Percentiles rank a stretch among this genome's conserved stretches.
These are phyloP conservation scores for Chauna torquata DNA, from an alignment of 2,113 vertebrate genomes.

Conservation along the genomic window DNA sequence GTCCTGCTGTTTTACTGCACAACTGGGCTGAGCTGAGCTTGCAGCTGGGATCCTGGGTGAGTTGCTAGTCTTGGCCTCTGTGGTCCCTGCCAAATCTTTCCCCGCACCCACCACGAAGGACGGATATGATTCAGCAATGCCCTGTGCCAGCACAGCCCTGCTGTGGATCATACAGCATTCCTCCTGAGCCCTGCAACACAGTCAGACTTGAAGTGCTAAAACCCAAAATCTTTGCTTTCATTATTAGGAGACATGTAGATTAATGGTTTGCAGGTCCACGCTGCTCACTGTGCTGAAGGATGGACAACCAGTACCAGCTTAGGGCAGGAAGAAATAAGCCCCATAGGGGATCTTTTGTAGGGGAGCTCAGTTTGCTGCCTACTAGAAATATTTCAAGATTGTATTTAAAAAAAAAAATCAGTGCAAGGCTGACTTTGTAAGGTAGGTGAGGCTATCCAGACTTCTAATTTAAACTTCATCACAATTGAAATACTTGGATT, in stretches of 20 bases:
- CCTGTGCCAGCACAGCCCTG: neutral
- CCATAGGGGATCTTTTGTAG: neutral
- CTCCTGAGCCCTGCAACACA: neutral
- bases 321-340: neutral
- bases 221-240: neutral
- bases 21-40: neutral
- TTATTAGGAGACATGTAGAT: neutral
- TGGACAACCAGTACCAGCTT: neutral
- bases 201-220: neutral
- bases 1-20: neutral
- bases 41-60: constrained; percentile 3
- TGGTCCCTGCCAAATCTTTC: neutral
- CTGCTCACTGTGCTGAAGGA: neutral
- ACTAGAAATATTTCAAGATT: neutral
- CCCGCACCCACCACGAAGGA: neutral
- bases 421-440: neutral
- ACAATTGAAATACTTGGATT: neutral
- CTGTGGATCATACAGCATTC: neutral
- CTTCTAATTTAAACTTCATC: neutral
- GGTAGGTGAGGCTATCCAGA: neutral
- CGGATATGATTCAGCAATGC: neutral
- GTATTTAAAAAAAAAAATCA: neutral
- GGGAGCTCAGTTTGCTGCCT: neutral
- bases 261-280: neutral
- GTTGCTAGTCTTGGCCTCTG: neutral